Evolutionary conservation across 2,888 invertebrate genomes (phyloP), one percentile per base, ranked within the genome.

Genomic region (Seira musarum): DNA sequence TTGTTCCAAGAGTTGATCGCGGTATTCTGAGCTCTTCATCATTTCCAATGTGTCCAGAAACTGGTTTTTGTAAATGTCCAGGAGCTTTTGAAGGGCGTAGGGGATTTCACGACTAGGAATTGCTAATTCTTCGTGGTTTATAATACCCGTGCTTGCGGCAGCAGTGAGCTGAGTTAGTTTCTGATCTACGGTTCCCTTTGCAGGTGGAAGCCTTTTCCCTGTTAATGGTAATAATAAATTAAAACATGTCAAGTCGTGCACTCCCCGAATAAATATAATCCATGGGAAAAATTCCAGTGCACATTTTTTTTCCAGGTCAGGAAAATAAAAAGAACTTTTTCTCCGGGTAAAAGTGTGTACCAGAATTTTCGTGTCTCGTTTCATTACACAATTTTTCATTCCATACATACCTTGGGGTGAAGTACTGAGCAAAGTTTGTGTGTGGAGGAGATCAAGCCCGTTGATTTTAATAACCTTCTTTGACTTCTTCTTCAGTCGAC

Each of bases 101-200:
- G 96, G 96, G 71, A 95, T 94, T 82, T 92, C 92, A 53, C 95
- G 94, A 82, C 93, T 92, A 67, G 96, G 95, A 89, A 95, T 95
- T 87, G 94, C 94, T 87, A 96, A 90, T 90, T 96, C 96, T 74
- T 93, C 92, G 89, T 96, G 96, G 65, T 81, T 83, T 6, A 87
- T 83, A 49, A 87, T 85, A 82, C 94, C 91, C 65, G 91, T 90
- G 3, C 85, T 86, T 13, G 87, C 84, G 53, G 88, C 87, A 60
- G 94, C 93, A 70, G 91, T 91, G 71, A 96, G 90, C 63, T 94
- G 93, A 2, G 96, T 95, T 80, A 97, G 90, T 86, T 96, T 95
- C 88, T 96, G 96, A 89, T 96, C 96, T 79, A 97, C 95, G 88
- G 96, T 96, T 72, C 97, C 97, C 10, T 96, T 96, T 65, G 96